phyloP scores from a whole-genome alignment of 2,113 vertebrate species.

The Fukomys damarensis region DNA sequence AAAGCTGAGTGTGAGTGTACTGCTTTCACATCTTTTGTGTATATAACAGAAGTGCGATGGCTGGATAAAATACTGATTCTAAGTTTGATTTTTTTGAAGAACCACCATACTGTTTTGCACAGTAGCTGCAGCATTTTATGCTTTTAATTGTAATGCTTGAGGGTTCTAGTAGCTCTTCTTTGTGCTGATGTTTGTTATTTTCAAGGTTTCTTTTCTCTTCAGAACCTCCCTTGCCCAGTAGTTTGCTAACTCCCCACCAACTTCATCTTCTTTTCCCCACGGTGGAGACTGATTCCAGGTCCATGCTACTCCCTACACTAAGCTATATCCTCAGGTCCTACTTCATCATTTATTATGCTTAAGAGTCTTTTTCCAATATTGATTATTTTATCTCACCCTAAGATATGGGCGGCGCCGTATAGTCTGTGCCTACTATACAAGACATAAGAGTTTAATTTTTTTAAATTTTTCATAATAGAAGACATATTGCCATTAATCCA shows the following conservation, averaged over 20 bases:
- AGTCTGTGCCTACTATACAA: not conserved
- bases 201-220: not conserved
- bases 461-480: not conserved
- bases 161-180: not conserved
- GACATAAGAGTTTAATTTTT: not conserved
- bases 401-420: not conserved
- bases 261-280: not conserved
- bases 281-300: no score
- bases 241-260: not conserved
- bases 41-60: fast-evolving
- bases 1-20: fast-evolving
- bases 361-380: not conserved
- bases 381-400: not conserved
- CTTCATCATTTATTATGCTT: not conserved
- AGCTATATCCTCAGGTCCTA: not conserved
- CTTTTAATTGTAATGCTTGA: not conserved
- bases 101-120: fast-evolving
- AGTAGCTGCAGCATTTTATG: not conserved
- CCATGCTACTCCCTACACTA: not conserved
- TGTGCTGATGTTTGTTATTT: not conserved
- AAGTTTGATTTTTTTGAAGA: not conserved
- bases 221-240: not conserved
- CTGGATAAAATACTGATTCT: not conserved
- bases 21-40: not conserved
- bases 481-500: not conserved